Evolutionary conservation across 2,888 invertebrate genomes (phyloP).

Genomic region (Nyleta sp.): DNA sequence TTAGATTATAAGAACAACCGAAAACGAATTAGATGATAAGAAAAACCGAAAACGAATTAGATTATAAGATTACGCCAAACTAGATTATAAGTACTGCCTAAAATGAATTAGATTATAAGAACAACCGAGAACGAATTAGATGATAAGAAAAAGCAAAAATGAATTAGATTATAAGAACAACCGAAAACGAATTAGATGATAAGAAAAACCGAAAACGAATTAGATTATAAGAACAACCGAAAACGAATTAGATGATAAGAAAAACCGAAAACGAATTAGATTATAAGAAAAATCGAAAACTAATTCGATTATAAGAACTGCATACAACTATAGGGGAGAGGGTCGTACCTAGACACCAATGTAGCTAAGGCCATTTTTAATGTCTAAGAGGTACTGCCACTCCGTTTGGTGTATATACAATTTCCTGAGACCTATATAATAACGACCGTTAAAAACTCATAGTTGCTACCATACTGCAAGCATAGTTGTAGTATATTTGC

Average conservation of each 20-base stretch:
- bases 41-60: neutral
- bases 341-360: no score
- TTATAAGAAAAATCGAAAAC: neutral
- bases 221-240: neutral
- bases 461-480: constrained; percentile 1
- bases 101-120: neutral
- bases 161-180: neutral
- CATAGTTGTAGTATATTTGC: constrained; percentile 35
- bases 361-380: neutral
- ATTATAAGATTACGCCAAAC: neutral
- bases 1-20: neutral
- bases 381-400: no score
- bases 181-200: neutral
- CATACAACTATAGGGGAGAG: no score
- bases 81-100: neutral
- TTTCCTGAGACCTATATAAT: constrained; percentile 6
- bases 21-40: neutral
- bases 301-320: no score
- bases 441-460: neutral
- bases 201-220: neutral
- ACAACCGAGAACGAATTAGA: neutral
- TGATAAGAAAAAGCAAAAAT: neutral
- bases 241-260: neutral
- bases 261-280: neutral
- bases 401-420: constrained; percentile 1